A percentile compares a stretch with the other conserved stretches of the same genome.
Conservation (phyloP, 2,797 vertebrate genomes). For the Thunnus albacares region DNA sequence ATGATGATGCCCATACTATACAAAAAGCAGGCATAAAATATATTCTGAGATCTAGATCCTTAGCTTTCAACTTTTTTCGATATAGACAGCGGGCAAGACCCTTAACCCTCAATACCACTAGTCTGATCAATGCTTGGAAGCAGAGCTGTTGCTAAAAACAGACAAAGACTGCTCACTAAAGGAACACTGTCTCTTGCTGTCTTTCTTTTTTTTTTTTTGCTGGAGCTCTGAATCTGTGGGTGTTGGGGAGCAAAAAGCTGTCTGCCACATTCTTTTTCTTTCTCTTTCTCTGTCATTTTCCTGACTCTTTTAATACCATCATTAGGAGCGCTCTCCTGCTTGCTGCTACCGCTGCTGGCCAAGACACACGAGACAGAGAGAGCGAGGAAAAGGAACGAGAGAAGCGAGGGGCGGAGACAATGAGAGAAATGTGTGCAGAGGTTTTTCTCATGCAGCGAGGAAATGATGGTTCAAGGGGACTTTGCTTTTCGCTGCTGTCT, state of each 20-base stretch:
- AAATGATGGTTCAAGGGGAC: slow-evolving; percentile 42
- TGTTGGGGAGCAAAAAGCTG: slow-evolving; percentile 78
- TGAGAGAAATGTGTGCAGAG: slow-evolving; percentile 47
- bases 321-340: slow-evolving; percentile 79
- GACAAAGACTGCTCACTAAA: slow-evolving; percentile 72
- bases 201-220: slow-evolving; percentile 49
- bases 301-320: slow-evolving; percentile 80
- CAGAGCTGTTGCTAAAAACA: slow-evolving; percentile 78
- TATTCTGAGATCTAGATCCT: slow-evolving; percentile 12
- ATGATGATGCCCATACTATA: slow-evolving; percentile 6
- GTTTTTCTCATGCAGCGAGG: slow-evolving; percentile 43
- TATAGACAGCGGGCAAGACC: slow-evolving; percentile 54
- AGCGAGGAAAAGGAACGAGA: slow-evolving; percentile 23
- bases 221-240: slow-evolving; percentile 73
- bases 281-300: slow-evolving; percentile 76
- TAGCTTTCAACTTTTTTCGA: slow-evolving; percentile 29
- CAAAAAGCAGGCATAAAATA: slow-evolving; percentile 5
- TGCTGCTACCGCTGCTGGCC: slow-evolving; percentile 73
- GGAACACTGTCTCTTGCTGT: slow-evolving; percentile 66
- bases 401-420: slow-evolving; percentile 54
- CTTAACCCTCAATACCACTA: slow-evolving; percentile 67
- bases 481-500: slow-evolving; percentile 13
- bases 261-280: slow-evolving; percentile 75
- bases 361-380: slow-evolving; percentile 62
- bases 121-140: slow-evolving; percentile 67